These are phyloP conservation scores for Copsychus sechellarum DNA, from an alignment of 2,113 vertebrate species.

Conservation along the genomic window DNA sequence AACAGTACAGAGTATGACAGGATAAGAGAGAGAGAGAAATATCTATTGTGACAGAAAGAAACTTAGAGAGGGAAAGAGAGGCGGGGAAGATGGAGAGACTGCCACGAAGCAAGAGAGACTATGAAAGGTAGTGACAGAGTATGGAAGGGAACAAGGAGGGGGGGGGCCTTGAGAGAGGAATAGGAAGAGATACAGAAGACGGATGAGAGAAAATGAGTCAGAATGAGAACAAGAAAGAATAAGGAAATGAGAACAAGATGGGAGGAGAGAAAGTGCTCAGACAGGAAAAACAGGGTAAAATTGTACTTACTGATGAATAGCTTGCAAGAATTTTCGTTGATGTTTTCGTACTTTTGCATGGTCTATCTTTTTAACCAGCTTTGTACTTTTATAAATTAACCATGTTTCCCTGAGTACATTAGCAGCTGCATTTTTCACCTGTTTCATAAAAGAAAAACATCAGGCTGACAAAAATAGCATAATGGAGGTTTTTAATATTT, in stretches of 20 bases:
- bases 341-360: constrained; percentile 96
- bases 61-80: background rate
- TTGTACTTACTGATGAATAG: constrained; percentile 97
- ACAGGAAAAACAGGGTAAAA: background rate
- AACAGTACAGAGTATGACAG: background rate
- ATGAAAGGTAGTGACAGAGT: background rate
- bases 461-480: background rate
- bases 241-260: background rate
- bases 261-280: background rate
- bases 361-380: constrained; percentile 97
- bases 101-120: background rate
- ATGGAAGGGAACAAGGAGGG: background rate
- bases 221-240: background rate
- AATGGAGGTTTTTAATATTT: background rate
- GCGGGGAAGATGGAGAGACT: background rate
- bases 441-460: constrained; percentile 47
- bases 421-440: constrained; percentile 99
- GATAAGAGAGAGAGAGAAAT: background rate
- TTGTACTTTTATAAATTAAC: constrained; percentile 99
- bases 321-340: constrained; percentile 97
- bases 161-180: background rate
- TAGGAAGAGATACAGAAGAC: background rate
- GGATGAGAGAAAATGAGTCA: background rate
- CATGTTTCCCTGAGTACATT: constrained; percentile 99
- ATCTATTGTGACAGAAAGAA: background rate